Evolutionary conservation across 2,113 vertebrate genomes (phyloP).

Genomic region (Ploceus nigricollis): DNA sequence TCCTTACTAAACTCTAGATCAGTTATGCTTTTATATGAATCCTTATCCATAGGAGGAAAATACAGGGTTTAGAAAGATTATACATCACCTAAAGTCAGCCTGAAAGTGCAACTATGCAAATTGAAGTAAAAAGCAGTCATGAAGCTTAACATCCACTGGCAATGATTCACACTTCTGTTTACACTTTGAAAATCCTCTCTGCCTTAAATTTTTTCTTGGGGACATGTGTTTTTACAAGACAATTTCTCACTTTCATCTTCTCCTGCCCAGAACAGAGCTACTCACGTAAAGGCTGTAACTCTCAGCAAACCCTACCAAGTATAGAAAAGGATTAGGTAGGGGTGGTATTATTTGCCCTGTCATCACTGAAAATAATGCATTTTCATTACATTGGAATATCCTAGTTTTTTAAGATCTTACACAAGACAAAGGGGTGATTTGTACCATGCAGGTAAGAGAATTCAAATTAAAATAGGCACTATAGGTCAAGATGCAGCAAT

Average conservation of each 20-base stretch:
- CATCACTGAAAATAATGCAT: neutral
- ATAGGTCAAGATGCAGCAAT: neutral
- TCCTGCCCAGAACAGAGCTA: neutral
- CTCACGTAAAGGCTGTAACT: neutral
- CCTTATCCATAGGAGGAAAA: neutral
- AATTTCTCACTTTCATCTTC: neutral
- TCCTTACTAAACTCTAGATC: neutral
- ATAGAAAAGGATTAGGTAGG: neutral
- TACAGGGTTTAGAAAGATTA: neutral
- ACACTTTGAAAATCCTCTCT: neutral
- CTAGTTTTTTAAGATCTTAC: neutral
- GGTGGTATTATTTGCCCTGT: neutral
- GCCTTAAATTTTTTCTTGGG: neutral
- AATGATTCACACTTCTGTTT: slow-evolving; percentile 7
- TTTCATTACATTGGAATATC: neutral
- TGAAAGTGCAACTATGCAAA: neutral
- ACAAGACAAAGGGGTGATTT: neutral
- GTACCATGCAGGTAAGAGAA: neutral
- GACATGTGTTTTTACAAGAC: neutral
- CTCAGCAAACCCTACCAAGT: neutral
- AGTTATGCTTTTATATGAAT: neutral
- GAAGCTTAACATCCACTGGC: neutral
- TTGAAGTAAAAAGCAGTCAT: neutral
- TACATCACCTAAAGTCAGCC: neutral
- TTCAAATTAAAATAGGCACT: neutral